A percentile compares a stretch with the other conserved stretches of the same genome.
These are phyloP conservation scores for Cynopterus sphinx DNA, from an alignment of 2,797 vertebrate genomes.

Conservation along the genomic window DNA sequence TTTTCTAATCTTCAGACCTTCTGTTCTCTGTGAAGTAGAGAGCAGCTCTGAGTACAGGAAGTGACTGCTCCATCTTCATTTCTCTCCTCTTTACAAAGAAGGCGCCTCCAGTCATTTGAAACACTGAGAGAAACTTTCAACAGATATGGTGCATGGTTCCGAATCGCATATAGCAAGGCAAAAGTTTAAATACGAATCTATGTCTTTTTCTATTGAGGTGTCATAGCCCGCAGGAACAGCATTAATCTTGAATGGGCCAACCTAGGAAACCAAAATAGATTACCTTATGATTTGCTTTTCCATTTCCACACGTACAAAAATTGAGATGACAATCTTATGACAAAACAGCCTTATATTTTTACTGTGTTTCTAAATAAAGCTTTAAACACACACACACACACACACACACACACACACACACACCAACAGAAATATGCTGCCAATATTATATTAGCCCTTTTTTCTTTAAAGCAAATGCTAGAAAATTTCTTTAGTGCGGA, in stretches of 20 bases:
- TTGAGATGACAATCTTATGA: not conserved
- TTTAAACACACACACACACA: not conserved
- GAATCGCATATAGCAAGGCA: not conserved
- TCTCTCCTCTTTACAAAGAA: not conserved
- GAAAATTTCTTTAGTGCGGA: not conserved
- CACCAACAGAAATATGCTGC: not conserved
- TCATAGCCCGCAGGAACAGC: not conserved
- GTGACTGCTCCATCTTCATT: not conserved
- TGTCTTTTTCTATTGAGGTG: not conserved
- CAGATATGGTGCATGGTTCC: not conserved
- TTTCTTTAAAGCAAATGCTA: conserved; percentile 28
- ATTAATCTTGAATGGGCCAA: not conserved
- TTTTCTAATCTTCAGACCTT: not conserved
- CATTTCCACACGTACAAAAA: not conserved
- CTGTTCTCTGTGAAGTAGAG: not conserved
- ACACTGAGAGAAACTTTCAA: not conserved
- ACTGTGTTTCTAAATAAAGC: conserved; percentile 14
- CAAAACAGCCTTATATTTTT: not conserved
- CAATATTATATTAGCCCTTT: not conserved
- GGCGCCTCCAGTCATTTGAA: not conserved
- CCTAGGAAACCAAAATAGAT: not conserved
- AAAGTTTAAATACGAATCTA: not conserved
- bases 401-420: not conserved
- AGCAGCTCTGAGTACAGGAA: not conserved
- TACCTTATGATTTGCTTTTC: not conserved